Base-by-base conservation (phyloP, 2,113 vertebrate genomes). In the Percopsis transmontana region DNA sequence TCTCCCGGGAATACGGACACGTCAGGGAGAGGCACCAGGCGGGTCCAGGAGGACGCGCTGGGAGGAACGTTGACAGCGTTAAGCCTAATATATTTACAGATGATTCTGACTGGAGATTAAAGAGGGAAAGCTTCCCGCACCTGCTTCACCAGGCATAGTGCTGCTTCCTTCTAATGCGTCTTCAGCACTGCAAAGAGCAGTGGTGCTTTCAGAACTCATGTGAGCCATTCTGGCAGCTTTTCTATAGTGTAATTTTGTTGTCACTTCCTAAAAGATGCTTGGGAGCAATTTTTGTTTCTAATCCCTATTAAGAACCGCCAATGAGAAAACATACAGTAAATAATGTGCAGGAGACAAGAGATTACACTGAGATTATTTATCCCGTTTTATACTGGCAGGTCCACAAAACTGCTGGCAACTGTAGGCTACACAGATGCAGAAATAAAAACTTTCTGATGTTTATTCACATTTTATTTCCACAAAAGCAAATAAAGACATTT, bases 1-100 rank as follows among this genome's bases (percentile, higher is more conserved):
- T 48, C 59, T n/a, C 1, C 47, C 27, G 27, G 27, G 27, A 33
- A 7, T n/a, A n/a, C n/a, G n/a, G n/a, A n/a, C n/a, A 33, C 27
- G 27, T 33, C 27, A 33, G 14, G 47, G 14, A 12, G 16, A 7
- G 0, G 47, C 14, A 8, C 0, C 15, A 18, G 47, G 13, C 1
- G 68, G 64, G 51, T 79, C 40, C 62, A 87, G 79, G 70, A 91
- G 68, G 77, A 33, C 5, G 27, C 27, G 27, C 27, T 33, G 27
- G 5, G 27, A 33, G 5, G 27, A 33, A 4, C 5, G 47, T 21
- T 13, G 54, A 74, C 0, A n/a, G 58, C 51, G 64, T 59, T 12
- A 74, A 74, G 33, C 55, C 54, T 19, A 75, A 18, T 58, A 33
- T 58, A 16, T n/a, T 58, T n/a, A 18, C 15, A 40, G 15, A 50